Evolutionary conservation across 1,140 invertebrate genomes (phyloP).

Genomic region (Zaprionus africanus): DNA sequence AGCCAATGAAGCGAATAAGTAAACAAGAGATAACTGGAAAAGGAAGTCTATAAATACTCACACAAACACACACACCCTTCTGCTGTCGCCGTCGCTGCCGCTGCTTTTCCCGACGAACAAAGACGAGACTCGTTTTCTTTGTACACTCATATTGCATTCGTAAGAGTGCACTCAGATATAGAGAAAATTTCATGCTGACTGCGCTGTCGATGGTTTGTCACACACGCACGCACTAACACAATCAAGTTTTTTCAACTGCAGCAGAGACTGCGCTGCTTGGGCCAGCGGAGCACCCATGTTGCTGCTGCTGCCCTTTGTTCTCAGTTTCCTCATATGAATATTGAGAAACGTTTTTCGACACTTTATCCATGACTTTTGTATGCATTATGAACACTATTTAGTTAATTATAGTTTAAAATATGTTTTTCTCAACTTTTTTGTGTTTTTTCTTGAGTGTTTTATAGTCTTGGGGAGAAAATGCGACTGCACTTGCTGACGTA

Average conservation of each 20-base stretch:
- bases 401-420: background rate
- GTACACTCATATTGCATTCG: conserved; percentile 62
- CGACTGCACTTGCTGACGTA: conserved; percentile 52
- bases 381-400: background rate
- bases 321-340: conserved; percentile 27
- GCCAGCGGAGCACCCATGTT: conserved; percentile 63
- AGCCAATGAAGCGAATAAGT: conserved; percentile 10
- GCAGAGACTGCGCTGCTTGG: conserved; percentile 47
- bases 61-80: conserved; percentile 61
- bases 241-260: conserved; percentile 59
- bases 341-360: conserved; percentile 17
- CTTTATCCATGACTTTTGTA: conserved; percentile 20
- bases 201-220: conserved; percentile 44
- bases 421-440: background rate
- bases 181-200: conserved; percentile 71
- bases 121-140: conserved; percentile 75
- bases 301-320: conserved; percentile 47
- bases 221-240: conserved; percentile 33
- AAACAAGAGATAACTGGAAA: conserved; percentile 43
- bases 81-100: conserved; percentile 8
- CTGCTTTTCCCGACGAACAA: conserved; percentile 63
- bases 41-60: conserved; percentile 48
- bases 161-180: conserved; percentile 55
- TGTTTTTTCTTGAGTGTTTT: background rate
- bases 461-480: background rate